Percentiles rank a stretch among this genome's conserved stretches.
Conservation (phyloP, 2,888 invertebrate genomes). For the Callyntrura guangdongensis region DNA sequence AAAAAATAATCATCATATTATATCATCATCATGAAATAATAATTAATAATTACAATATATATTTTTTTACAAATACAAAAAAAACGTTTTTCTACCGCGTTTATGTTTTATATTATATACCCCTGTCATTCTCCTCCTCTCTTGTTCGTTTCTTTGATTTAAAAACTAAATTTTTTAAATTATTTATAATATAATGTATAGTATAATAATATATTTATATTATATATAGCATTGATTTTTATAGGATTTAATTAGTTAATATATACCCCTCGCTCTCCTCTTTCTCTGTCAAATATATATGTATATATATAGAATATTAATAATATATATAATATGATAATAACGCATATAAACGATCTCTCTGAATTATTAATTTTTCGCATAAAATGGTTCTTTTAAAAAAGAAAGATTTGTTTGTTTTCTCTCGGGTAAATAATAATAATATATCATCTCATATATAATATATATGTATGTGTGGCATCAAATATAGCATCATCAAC, state of each 20-base stretch:
- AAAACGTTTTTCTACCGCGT: slow-evolving; percentile 49
- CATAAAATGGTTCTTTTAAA: slow-evolving; percentile 58
- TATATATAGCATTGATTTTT: slow-evolving; percentile 55
- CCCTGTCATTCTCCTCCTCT: slow-evolving; percentile 51
- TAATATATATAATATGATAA: slow-evolving; percentile 55
- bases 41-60: slow-evolving; percentile 23
- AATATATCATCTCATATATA: slow-evolving; percentile 17
- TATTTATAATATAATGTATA: slow-evolving; percentile 65
- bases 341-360: slow-evolving; percentile 70
- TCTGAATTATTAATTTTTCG: slow-evolving; percentile 59
- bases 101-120: slow-evolving; percentile 47
- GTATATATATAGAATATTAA: slow-evolving; percentile 32
- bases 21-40: slow-evolving; percentile 43
- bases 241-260: slow-evolving; percentile 27
- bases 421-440: slow-evolving; percentile 65
- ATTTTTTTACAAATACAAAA: slow-evolving; percentile 66
- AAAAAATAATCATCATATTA: slow-evolving; percentile 76
- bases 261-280: slow-evolving; percentile 53
- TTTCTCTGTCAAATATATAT: slow-evolving; percentile 48
- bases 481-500: slow-evolving; percentile 59
- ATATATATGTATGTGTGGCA: slow-evolving; percentile 50
- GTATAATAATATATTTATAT: slow-evolving; percentile 62
- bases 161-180: slow-evolving; percentile 57
- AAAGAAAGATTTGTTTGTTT: slow-evolving; percentile 34
- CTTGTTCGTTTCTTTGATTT: slow-evolving; percentile 56